A percentile compares a stretch with the other conserved stretches of the same genome.
These are phyloP conservation scores for Oreonectes daqikongensis DNA, from an alignment of 2,797 vertebrate species.

Conservation along the genomic window DNA sequence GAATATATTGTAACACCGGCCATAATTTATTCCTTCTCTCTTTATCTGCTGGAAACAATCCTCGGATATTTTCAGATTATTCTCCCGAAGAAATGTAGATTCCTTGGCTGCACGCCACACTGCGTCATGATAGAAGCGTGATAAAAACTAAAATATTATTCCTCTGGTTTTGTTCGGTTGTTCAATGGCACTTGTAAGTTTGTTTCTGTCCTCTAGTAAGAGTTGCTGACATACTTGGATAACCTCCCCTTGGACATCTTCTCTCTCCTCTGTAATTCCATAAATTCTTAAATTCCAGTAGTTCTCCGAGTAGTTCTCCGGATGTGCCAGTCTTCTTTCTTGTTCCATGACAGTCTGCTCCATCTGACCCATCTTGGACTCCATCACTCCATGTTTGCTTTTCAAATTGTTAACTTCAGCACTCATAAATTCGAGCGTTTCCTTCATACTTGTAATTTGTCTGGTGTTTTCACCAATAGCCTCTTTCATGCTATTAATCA, in stretches of 20 bases:
- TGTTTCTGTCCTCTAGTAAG: background rate
- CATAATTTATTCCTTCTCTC: background rate
- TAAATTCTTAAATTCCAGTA: background rate
- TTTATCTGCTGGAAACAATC: background rate
- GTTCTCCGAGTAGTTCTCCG: background rate
- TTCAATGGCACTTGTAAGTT: background rate
- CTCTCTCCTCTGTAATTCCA: background rate
- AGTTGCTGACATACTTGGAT: background rate
- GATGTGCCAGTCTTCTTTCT: background rate
- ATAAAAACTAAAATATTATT: background rate
- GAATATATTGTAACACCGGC: too few species aligned
- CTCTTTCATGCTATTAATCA: background rate
- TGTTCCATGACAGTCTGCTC: background rate
- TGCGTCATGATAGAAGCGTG: background rate
- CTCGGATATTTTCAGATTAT: background rate
- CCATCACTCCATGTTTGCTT: background rate
- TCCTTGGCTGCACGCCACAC: background rate
- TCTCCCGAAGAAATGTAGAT: background rate
- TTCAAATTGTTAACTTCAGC: background rate
- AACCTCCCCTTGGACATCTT: background rate
- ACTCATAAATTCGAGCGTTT: background rate
- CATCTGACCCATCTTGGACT: background rate
- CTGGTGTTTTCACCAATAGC: background rate
- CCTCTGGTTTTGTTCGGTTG: background rate
- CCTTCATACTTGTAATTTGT: background rate